Base-by-base conservation (phyloP, 2,888 invertebrate genomes). In the Entomobrya multifasciata region DNA sequence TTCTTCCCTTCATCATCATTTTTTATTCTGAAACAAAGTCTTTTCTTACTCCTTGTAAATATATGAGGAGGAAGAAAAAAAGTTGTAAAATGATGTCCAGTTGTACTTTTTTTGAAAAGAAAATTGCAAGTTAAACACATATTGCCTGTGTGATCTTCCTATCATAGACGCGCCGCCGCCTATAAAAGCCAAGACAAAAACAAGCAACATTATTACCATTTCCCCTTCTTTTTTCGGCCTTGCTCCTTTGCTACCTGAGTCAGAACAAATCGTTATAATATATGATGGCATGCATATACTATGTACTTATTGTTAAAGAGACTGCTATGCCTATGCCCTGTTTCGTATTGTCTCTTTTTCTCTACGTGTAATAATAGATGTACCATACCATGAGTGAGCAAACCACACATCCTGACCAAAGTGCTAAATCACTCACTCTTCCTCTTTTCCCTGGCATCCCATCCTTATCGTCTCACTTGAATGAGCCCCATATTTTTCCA, bases 401-500 rank as follows among this genome's bases (percentile, higher is more conserved):
- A 83, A 83, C 87, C 88, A 87, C 84, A 87, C 89, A 90, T 89
- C 88, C 89, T 89, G 90, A 89, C 87, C 87, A 88, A 90, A 90
- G 90, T 90, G 89, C 89, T 90, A 90, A 90, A 90, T 90, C 90
- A 90, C 89, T 90, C 90, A 87, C 87, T 89, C 88, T 90, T 87
- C 88, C 86, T 87, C 74, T 79, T 82, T 84, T 78, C 65, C 74
- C 86, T 84, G 84, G 87, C 87, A 87, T 84, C 87, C 85, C 85
- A 87, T 88, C 81, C 76, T 87, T 87, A 88, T 87, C 85, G 90
- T 88, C 84, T 87, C 87, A 74, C 82, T 88, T 90, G 85, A 90
- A 88, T 88, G 88, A 90, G 83, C 86, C 82, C 86, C 88, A 88
- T 88, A 89, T 84, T 87, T 90, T 87, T 86, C 82, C 88, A 83